These are phyloP conservation scores for Drosophila novamexicana DNA, from an alignment of 1,140 invertebrate genomes.

Conservation along the genomic window DNA sequence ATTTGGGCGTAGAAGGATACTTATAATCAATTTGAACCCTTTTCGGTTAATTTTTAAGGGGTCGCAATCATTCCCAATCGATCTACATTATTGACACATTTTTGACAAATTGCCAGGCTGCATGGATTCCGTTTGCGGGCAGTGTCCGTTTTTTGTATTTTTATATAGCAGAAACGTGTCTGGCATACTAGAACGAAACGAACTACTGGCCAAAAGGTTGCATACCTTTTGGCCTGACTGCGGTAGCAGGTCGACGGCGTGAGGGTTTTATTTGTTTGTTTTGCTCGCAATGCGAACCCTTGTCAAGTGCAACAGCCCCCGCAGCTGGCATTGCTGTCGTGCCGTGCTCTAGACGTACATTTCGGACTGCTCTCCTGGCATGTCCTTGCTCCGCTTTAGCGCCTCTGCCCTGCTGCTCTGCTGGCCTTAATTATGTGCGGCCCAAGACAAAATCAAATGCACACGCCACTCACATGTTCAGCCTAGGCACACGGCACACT, in stretches of 20 bases:
- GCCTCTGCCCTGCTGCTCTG: constrained; percentile 52
- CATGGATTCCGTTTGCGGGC: constrained; percentile 44
- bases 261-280: constrained; percentile 70
- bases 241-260: constrained; percentile 65
- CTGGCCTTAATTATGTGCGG: constrained; percentile 79
- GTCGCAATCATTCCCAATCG: constrained; percentile 56
- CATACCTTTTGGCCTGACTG: constrained; percentile 60
- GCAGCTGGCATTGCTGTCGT: constrained; percentile 29
- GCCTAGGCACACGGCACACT: background rate
- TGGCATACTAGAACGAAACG: constrained; percentile 53
- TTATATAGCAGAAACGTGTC: constrained; percentile 64
- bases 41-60: constrained; percentile 63
- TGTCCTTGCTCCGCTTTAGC: constrained; percentile 78
- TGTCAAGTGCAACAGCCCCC: constrained; percentile 55
- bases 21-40: constrained; percentile 57
- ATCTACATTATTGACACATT: constrained; percentile 81
- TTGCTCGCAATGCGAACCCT: constrained; percentile 75
- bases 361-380: constrained; percentile 34
- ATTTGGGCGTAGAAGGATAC: constrained; percentile 12
- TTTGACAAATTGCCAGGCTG: constrained; percentile 76
- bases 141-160: constrained; percentile 37
- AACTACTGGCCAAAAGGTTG: constrained; percentile 42
- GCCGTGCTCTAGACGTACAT: constrained; percentile 39
- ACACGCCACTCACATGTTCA: constrained; percentile 45
- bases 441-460: constrained; percentile 74